These are phyloP conservation scores for Leucophenga montana DNA, from an alignment of 2,888 invertebrate species.

Conservation along the genomic window DNA sequence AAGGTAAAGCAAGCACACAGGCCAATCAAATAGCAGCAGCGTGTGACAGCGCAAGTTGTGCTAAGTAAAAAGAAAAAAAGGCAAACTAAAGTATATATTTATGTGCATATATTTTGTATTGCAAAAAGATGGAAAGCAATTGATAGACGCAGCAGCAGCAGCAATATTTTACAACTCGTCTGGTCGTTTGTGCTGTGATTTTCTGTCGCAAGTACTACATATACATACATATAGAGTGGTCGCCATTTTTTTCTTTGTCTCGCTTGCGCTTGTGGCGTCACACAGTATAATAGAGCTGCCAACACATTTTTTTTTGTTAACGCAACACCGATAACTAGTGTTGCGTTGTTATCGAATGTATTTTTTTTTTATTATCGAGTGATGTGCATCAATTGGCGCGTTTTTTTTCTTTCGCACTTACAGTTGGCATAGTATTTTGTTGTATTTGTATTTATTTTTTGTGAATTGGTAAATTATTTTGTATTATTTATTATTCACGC, in stretches of 20 bases:
- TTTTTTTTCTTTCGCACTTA: no score
- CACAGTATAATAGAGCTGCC: conserved; percentile 34
- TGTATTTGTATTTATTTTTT: no score
- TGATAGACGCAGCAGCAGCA: background rate
- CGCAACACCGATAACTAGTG: no score
- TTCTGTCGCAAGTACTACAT: conserved; percentile 32
- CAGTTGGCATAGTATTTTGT: no score
- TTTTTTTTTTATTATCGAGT: no score
- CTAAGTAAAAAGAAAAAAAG: no score
- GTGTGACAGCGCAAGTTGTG: no score
- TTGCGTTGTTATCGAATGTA: no score
- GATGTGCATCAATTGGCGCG: no score
- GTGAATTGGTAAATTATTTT: no score
- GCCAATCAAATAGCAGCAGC: no score
- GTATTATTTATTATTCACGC: no score
- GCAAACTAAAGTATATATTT: background rate
- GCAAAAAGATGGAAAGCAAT: background rate
- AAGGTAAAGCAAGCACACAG: conserved; percentile 49
- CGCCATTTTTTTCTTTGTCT: conserved; percentile 60
- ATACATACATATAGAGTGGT: conserved; percentile 56
- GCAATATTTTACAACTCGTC: background rate
- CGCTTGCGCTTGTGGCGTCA: conserved; percentile 39
- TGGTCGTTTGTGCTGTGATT: background rate
- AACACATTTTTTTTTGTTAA: background rate
- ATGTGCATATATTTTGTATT: background rate